Percentiles rank a stretch among this genome's conserved stretches.
Conservation (phyloP, 2,888 invertebrate genomes). For the Nycteola revayana region DNA sequence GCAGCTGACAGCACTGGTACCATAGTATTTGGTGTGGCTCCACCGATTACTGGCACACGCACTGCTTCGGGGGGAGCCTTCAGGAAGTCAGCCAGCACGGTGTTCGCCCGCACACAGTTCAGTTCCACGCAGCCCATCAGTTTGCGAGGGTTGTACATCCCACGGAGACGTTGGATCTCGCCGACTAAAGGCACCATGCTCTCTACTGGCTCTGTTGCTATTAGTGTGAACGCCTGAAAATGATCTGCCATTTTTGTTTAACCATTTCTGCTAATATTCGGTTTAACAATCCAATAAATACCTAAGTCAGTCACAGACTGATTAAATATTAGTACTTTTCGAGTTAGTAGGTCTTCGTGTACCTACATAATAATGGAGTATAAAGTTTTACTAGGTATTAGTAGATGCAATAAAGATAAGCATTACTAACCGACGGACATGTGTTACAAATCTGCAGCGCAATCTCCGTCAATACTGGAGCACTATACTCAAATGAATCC, state of each 20-base stretch:
- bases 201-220: conserved; percentile 83
- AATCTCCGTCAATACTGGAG: conserved; percentile 65
- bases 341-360: too few relatives aligned
- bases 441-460: conserved; percentile 67
- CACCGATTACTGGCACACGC: conserved; percentile 85
- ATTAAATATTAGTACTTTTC: too few relatives aligned
- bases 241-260: too few relatives aligned
- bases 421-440: conserved; percentile 55
- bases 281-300: too few relatives aligned
- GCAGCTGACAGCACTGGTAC: conserved; percentile 86
- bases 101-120: conserved; percentile 86
- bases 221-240: conserved; percentile 63
- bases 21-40: conserved; percentile 86
- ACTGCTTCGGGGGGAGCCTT: conserved; percentile 83
- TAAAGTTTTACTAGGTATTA: too few relatives aligned
- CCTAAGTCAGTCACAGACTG: too few relatives aligned
- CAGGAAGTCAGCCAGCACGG: conserved; percentile 85
- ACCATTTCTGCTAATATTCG: too few relatives aligned
- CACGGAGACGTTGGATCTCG: conserved; percentile 84
- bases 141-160: conserved; percentile 56
- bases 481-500: conserved; percentile 63
- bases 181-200: conserved; percentile 87
- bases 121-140: conserved; percentile 86
- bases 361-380: too few relatives aligned
- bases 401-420: background rate